phyloP scores from a whole-genome alignment of 2,888 invertebrate species.

The Xestobium rufovillosum region DNA sequence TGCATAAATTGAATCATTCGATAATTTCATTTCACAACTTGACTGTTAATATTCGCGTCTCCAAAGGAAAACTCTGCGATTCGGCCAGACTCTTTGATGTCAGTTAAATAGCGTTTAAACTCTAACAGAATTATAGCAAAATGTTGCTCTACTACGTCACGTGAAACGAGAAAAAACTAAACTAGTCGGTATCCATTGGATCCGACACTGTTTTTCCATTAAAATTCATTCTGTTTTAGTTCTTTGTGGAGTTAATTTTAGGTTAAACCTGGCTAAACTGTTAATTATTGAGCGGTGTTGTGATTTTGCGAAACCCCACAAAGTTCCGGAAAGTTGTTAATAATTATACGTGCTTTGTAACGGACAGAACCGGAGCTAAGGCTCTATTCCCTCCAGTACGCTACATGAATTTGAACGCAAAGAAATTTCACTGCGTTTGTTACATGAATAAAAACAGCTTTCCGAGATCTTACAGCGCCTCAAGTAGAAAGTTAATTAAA shows the following conservation, averaged over 20 bases:
- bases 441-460: too few relatives aligned
- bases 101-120: background rate
- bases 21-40: background rate
- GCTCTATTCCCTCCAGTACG: too few relatives aligned
- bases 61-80: background rate
- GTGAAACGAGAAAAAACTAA: background rate
- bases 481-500: too few relatives aligned
- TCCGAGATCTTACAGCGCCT: too few relatives aligned
- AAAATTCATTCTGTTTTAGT: background rate
- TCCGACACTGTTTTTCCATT: conserved; percentile 1
- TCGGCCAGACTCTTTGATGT: conserved; percentile 1
- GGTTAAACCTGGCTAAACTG: conserved; percentile 3
- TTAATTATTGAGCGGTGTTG: background rate
- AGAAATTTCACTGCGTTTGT: too few relatives aligned
- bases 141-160: too few relatives aligned
- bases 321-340: conserved; percentile 3
- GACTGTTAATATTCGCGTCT: background rate
- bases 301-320: conserved; percentile 1
- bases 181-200: background rate
- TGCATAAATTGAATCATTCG: too few relatives aligned
- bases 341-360: conserved; percentile 2
- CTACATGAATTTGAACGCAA: too few relatives aligned
- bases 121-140: background rate
- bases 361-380: too few relatives aligned
- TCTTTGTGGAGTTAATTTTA: conserved; percentile 1